Evolutionary conservation across 2,888 invertebrate species (phyloP).

Genomic region (Megastigmus dorsalis): DNA sequence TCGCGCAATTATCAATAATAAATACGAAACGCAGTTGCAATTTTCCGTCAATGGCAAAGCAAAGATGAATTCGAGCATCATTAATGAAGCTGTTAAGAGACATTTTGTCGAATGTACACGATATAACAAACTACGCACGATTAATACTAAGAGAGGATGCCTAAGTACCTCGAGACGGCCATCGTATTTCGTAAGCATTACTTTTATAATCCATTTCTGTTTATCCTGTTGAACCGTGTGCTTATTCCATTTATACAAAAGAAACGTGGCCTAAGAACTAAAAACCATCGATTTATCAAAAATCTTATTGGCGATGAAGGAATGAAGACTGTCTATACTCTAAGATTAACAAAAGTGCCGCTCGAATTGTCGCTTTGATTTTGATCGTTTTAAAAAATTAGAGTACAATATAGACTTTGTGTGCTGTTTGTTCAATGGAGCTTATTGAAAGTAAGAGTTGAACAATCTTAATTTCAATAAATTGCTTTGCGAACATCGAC

Average conservation of each 20-base stretch:
- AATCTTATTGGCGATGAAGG: background rate
- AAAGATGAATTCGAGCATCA: constrained; percentile 27
- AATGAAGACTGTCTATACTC: no score
- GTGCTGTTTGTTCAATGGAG: no score
- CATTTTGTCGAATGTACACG: constrained; percentile 29
- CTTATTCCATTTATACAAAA: constrained; percentile 12
- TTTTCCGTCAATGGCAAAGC: constrained; percentile 35
- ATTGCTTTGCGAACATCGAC: no score
- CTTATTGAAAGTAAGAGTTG: no score
- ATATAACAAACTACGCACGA: constrained; percentile 37
- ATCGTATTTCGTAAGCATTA: constrained; percentile 13
- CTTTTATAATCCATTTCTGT: background rate
- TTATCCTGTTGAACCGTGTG: background rate
- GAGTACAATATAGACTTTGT: no score
- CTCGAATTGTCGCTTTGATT: background rate
- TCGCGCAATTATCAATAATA: constrained; percentile 40
- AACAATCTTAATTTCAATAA: no score
- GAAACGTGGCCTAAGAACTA: constrained; percentile 12
- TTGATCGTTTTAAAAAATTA: background rate
- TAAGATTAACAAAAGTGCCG: background rate
- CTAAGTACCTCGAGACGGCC: constrained; percentile 39
- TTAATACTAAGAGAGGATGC: constrained; percentile 35
- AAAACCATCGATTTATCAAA: constrained; percentile 14
- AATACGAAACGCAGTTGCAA: constrained; percentile 31
- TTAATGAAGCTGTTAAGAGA: constrained; percentile 27